These are phyloP conservation scores for Cassiopea andromeda DNA, from an alignment of 30 jellyfish, hydroid and myxozoan species.

Conservation along the genomic window DNA sequence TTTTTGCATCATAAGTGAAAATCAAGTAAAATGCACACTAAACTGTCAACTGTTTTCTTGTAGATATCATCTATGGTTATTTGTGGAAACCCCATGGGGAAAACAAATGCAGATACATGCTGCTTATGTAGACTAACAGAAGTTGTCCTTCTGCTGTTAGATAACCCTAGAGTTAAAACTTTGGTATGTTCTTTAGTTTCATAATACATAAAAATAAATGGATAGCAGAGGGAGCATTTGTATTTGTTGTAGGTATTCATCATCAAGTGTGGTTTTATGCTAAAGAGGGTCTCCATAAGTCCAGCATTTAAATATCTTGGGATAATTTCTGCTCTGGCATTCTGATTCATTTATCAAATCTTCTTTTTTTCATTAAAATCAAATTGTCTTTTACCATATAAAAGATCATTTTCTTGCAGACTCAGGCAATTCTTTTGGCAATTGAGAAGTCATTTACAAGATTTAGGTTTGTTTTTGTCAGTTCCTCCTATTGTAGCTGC, in stretches of 20 bases:
- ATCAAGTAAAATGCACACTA: too few relatives aligned
- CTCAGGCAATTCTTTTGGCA: background rate
- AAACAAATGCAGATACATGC: background rate
- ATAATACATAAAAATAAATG: too few relatives aligned
- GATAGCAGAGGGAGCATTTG: too few relatives aligned
- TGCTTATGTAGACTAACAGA: background rate
- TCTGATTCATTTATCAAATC: background rate
- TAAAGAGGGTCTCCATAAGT: too few relatives aligned
- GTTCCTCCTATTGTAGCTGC: too few relatives aligned
- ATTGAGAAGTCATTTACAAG: background rate
- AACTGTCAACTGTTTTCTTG: background rate
- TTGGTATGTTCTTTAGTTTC: background rate
- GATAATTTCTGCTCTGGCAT: too few relatives aligned
- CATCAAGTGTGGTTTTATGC: too few relatives aligned
- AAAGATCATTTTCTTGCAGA: background rate
- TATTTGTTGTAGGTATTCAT: too few relatives aligned
- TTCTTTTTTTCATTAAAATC: background rate
- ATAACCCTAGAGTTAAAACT: constrained; percentile 1
- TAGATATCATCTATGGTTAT: constrained; percentile 3
- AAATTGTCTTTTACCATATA: background rate
- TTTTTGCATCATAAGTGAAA: too few relatives aligned
- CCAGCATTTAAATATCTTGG: too few relatives aligned
- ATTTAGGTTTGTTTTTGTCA: background rate
- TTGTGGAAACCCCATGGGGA: background rate
- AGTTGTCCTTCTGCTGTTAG: background rate